Base-by-base conservation (phyloP, 2,113 vertebrate species). In the Phyllopteryx taeniolatus region DNA sequence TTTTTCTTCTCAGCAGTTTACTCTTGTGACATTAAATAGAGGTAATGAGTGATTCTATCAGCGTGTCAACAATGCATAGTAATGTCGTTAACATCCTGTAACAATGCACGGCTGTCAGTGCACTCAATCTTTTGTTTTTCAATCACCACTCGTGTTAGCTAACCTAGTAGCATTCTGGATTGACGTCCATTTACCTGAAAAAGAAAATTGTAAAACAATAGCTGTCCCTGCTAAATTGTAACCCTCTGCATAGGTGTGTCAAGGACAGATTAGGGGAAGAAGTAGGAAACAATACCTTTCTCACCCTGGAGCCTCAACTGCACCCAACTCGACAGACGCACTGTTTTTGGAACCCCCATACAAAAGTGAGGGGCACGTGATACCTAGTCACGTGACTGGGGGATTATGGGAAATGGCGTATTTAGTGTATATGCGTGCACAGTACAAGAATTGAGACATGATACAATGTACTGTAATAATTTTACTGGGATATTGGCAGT, bases 321-420 rank as follows among this genome's bases (percentile, higher is more conserved):
- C 14, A 33, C 27, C 7, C 2, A 14, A 17, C 14, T 35, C 2
- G 56, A 31, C 59, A 35, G 17, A 17, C 1, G 2, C 27, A 60
- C 59, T 17, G 31, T 35, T 81, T 78, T 73, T 44, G 69, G 27
- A 53, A 60, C 51, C n/a, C 1, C 2, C 10, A 54, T 4, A 60
- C 8, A 49, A 19, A 20, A 8, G 27, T 15, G 35, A 44, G 51
- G 19, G 6, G 8, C 85, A 82, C 42, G 83, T 86, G 81, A 85
- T 54, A 5, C 6, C 0, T 0, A 0, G 11, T 82, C 84, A 84
- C 73, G 75, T 87, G 82, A 82, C 68, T 3, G 3, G 1, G 14
- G 76, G 33, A 53, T 71, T 75, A 1, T 83, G 86, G 87, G 81
- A 76, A 78, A n/a, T 78, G 83, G 77, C 85, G 82, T 88, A 54